Evolutionary conservation across 2,797 vertebrate species (phyloP).

Genomic region (Cichlasoma orientale): DNA sequence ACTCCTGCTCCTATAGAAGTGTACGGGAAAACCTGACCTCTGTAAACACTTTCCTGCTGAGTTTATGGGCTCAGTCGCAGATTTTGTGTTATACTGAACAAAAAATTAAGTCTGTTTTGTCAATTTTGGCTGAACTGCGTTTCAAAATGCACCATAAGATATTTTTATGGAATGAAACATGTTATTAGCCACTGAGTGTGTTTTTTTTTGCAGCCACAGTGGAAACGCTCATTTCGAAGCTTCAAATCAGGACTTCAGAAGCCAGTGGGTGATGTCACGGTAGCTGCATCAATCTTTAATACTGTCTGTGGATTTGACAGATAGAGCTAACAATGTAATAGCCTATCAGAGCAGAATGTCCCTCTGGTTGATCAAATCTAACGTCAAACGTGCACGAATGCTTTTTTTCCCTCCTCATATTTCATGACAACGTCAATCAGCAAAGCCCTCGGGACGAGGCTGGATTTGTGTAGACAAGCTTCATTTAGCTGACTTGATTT

Average conservation of each 20-base stretch:
- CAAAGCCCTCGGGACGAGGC: neutral
- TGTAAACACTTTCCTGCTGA: too few species aligned
- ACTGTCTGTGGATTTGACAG: neutral
- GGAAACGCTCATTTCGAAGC: neutral
- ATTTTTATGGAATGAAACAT: neutral
- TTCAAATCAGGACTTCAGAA: neutral
- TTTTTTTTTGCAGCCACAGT: neutral
- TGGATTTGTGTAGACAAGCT: neutral
- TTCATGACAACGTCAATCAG: neutral
- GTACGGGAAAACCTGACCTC: too few species aligned
- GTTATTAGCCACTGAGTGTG: neutral
- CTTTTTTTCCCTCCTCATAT: neutral
- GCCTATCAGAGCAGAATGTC: neutral
- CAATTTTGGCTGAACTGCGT: neutral
- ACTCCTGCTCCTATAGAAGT: too few species aligned
- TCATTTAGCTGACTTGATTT: neutral
- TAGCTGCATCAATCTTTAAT: neutral
- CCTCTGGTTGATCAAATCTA: neutral
- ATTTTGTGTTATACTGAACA: neutral
- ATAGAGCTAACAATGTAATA: neutral
- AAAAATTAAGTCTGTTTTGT: neutral
- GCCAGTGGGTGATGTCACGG: neutral
- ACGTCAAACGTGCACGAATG: neutral
- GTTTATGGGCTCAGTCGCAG: too few species aligned
- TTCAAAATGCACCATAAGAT: neutral